Conservation (phyloP, 2,888 invertebrate genomes). For the Argynnis bischoffii region DNA sequence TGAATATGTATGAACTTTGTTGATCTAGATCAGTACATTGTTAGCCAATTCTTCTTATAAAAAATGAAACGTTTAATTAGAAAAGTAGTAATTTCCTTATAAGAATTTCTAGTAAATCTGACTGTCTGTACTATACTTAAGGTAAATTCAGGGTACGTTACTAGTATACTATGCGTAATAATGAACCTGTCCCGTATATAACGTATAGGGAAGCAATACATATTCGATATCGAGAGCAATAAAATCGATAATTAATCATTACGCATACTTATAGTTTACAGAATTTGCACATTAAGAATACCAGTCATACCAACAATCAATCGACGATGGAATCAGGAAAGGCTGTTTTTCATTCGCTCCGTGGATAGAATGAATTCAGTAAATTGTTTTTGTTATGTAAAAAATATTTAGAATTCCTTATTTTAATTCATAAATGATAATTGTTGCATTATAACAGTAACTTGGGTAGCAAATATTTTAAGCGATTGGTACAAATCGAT, state of each 20-base stretch:
- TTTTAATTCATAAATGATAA: constrained; percentile 26
- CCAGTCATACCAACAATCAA: constrained; percentile 31
- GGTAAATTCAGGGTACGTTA: not conserved
- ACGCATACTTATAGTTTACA: constrained; percentile 28
- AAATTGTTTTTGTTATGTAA: constrained; percentile 30
- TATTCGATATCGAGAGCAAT: constrained; percentile 29
- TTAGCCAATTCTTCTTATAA: too few relatives aligned
- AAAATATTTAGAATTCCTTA: constrained; percentile 29
- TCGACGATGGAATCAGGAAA: constrained; percentile 37
- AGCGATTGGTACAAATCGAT: not conserved
- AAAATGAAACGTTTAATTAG: too few relatives aligned
- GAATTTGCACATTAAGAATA: constrained; percentile 31
- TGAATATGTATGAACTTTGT: not conserved
- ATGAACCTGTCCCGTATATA: constrained; percentile 6
- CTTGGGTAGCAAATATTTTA: constrained; percentile 7
- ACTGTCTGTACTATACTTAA: too few relatives aligned
- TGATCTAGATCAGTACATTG: too few relatives aligned
- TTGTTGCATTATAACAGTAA: constrained; percentile 21
- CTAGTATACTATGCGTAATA: not conserved
- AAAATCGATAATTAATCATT: constrained; percentile 31
- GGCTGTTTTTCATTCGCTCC: constrained; percentile 25
- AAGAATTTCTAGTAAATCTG: too few relatives aligned
- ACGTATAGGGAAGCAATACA: constrained; percentile 25
- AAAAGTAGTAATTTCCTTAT: too few relatives aligned
- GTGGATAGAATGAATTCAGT: constrained; percentile 22